Conservation (phyloP, 2,888 invertebrate genomes). For the Pollenia griseotomentosa region DNA sequence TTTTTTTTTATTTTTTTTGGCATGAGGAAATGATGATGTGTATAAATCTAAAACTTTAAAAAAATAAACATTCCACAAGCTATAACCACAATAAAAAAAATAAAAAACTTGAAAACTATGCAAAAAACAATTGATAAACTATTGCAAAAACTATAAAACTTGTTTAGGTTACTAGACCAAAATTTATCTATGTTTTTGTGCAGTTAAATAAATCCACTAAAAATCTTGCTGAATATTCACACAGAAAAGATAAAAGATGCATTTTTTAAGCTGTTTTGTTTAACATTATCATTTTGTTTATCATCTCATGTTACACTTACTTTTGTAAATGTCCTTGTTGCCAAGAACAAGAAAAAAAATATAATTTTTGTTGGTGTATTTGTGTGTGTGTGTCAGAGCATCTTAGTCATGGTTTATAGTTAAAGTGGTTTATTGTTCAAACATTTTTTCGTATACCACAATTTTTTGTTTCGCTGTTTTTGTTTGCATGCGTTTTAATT, state of each 20-base stretch:
- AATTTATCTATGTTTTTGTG: neutral
- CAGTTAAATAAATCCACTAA: neutral
- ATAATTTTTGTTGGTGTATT: neutral
- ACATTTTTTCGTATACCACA: slow-evolving; percentile 33
- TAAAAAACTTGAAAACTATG: neutral
- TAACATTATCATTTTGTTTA: slow-evolving; percentile 49
- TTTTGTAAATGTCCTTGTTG: slow-evolving; percentile 58
- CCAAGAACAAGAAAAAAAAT: slow-evolving; percentile 20
- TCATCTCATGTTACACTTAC: slow-evolving; percentile 52
- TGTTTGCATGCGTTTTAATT: slow-evolving; percentile 25
- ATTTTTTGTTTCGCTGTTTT: neutral
- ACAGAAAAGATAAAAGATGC: neutral
- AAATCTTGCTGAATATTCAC: slow-evolving; percentile 17
- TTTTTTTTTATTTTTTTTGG: too few relatives aligned
- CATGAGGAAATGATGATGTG: too few relatives aligned
- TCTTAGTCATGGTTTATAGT: slow-evolving; percentile 55
- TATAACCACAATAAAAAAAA: neutral
- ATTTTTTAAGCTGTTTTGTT: slow-evolving; percentile 37
- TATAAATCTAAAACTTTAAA: too few relatives aligned
- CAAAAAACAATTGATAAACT: slow-evolving; percentile 5
- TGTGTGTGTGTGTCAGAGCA: slow-evolving; percentile 35
- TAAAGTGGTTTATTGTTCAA: slow-evolving; percentile 61
- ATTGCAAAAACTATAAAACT: slow-evolving; percentile 3
- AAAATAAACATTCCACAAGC: neutral
- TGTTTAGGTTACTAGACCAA: slow-evolving; percentile 30